Evolutionary conservation across 1,140 invertebrate species (phyloP).

Genomic region (Patella vulgata): DNA sequence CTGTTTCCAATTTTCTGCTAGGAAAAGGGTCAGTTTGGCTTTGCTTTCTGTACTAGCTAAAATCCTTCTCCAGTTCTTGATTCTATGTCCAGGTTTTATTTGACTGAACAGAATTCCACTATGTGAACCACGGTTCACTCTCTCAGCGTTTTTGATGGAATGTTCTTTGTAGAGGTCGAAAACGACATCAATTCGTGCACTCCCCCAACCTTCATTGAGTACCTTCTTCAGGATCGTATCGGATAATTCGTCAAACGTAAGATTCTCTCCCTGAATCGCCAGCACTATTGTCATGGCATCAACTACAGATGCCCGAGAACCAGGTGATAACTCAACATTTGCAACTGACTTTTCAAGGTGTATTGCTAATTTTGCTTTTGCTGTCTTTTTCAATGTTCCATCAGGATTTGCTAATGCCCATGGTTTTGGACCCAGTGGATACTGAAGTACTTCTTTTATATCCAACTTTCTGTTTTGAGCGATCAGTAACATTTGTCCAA

Average conservation of each 20-base stretch:
- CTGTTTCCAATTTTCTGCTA: conserved; percentile 17
- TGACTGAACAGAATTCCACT: no score
- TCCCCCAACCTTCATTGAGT: conserved; percentile 4
- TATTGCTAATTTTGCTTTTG: conserved; percentile 20
- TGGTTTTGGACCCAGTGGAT: conserved; percentile 11
- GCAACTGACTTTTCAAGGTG: conserved; percentile 11
- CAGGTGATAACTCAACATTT: conserved; percentile 5
- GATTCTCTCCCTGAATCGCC: no score
- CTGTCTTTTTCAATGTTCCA: conserved; percentile 23
- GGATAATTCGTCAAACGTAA: conserved; percentile 2
- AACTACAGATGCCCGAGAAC: conserved; percentile 8
- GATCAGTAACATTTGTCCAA: no score
- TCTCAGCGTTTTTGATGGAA: conserved; percentile 18
- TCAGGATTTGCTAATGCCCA: conserved; percentile 21
- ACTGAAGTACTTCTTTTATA: no score
- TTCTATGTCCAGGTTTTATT: conserved; percentile 6
- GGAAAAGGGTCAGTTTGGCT: conserved; percentile 12
- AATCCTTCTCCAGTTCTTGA: conserved; percentile 12
- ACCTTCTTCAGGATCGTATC: conserved; percentile 7
- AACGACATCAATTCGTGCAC: conserved; percentile 28
- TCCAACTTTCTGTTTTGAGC: no score
- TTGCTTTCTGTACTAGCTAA: conserved; percentile 19
- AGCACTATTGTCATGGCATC: conserved; percentile 23
- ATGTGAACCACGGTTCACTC: conserved; percentile 8
- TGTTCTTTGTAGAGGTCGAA: conserved; percentile 17